phyloP scores from a whole-genome alignment of 2,888 invertebrate species.

The Nesidiocoris tenuis region DNA sequence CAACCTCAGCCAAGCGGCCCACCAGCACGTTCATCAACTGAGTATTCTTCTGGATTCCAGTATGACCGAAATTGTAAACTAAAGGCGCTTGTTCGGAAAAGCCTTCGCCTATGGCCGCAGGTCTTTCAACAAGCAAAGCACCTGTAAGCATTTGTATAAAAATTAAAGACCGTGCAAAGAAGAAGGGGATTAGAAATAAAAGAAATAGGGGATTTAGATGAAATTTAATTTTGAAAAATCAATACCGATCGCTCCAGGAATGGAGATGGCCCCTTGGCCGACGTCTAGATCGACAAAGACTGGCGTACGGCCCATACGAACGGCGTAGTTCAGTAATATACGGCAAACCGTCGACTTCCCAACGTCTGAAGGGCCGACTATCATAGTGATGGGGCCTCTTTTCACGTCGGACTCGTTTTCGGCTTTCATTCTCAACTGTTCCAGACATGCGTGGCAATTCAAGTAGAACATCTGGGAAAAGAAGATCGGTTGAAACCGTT shows the following conservation, averaged over 20 bases:
- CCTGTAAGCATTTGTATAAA: too few relatives aligned
- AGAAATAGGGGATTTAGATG: not conserved
- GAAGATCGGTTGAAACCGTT: not conserved
- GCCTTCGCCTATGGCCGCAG: slow-evolving; percentile 91
- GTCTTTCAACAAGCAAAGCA: slow-evolving; percentile 85
- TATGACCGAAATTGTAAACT: slow-evolving; percentile 92
- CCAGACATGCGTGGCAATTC: slow-evolving; percentile 93
- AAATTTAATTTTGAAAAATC: not conserved
- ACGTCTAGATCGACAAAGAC: slow-evolving; percentile 94
- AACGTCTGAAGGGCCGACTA: slow-evolving; percentile 93
- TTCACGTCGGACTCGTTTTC: slow-evolving; percentile 63
- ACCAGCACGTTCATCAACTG: slow-evolving; percentile 82
- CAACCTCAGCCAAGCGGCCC: slow-evolving; percentile 80
- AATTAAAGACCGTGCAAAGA: too few relatives aligned
- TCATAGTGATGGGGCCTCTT: slow-evolving; percentile 81
- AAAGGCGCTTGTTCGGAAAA: slow-evolving; percentile 91
- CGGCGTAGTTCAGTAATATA: slow-evolving; percentile 91
- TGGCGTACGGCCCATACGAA: slow-evolving; percentile 82
- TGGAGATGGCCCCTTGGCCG: slow-evolving; percentile 88
- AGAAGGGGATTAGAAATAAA: too few relatives aligned
- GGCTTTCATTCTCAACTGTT: slow-evolving; percentile 80
- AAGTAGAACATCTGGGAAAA: slow-evolving; percentile 72
- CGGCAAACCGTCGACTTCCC: slow-evolving; percentile 91
- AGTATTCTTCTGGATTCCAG: slow-evolving; percentile 70
- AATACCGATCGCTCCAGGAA: slow-evolving; percentile 84